These are phyloP conservation scores for Etheostoma cragini DNA, from an alignment of 2,113 vertebrate species.

Conservation along the genomic window DNA sequence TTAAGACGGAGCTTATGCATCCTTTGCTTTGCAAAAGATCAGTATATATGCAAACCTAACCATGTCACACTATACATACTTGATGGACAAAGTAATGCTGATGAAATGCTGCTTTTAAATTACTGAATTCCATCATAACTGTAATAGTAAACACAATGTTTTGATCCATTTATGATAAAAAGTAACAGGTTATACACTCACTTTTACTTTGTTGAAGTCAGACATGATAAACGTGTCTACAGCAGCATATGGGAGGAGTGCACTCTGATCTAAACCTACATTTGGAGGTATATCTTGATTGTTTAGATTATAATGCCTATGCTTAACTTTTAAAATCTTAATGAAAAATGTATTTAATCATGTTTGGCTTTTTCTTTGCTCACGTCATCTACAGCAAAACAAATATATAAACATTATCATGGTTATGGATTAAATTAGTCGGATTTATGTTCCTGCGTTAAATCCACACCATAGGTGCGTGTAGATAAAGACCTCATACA, in stretches of 20 bases:
- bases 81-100: not conserved
- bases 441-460: no score
- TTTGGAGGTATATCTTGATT: not conserved
- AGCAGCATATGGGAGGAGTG: conserved; percentile 8
- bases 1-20: not conserved
- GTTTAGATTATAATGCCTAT: not conserved
- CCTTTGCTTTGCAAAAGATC: not conserved
- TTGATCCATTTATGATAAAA: not conserved
- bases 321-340: not conserved
- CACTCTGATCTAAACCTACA: not conserved
- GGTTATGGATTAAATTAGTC: not conserved
- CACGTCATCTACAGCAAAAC: not conserved
- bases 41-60: not conserved
- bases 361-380: not conserved
- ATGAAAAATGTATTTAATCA: not conserved
- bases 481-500: no score
- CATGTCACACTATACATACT: not conserved
- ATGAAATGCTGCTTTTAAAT: not conserved
- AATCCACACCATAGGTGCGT: no score
- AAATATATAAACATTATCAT: not conserved
- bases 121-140: not conserved
- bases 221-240: conserved; percentile 3
- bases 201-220: conserved; percentile 1
- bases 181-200: not conserved
- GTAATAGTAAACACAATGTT: not conserved